Evolutionary conservation across 2,797 vertebrate genomes (phyloP).

Genomic region (Choloepus didactylus): DNA sequence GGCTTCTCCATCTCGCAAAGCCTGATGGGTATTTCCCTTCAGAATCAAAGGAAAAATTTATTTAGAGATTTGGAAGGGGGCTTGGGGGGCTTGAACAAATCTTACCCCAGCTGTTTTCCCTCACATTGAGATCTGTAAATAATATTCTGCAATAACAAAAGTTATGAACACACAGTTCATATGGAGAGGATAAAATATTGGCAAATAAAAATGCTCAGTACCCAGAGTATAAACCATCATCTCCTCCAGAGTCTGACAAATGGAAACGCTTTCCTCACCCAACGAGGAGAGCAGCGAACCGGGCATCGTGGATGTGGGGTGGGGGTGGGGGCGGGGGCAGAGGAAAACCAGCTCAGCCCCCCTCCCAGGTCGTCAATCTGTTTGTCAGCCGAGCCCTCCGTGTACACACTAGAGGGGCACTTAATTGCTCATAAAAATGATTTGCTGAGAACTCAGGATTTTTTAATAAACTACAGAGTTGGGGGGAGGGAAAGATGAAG

Average conservation of each 20-base stretch:
- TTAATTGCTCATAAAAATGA: slow-evolving; percentile 79
- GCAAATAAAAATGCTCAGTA: slow-evolving; percentile 65
- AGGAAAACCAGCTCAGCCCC: not conserved
- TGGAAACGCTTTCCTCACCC: not conserved
- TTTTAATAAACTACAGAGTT: slow-evolving; percentile 73
- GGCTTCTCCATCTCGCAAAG: not conserved
- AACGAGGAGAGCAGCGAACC: not conserved
- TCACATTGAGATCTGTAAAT: slow-evolving; percentile 64
- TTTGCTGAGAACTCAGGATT: slow-evolving; percentile 67
- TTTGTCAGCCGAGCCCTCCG: not conserved
- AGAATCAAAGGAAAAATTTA: not conserved
- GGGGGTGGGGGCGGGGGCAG: not conserved
- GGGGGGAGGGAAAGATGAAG: not conserved
- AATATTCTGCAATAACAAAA: slow-evolving; percentile 70
- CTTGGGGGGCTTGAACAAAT: not conserved
- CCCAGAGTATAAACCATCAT: not conserved
- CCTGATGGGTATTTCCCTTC: slow-evolving; percentile 18
- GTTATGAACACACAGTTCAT: slow-evolving; percentile 70
- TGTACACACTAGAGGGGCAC: not conserved
- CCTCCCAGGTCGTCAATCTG: not conserved
- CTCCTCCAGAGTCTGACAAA: slow-evolving; percentile 45
- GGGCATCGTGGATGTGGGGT: fast-evolving
- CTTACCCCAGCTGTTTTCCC: slow-evolving; percentile 54
- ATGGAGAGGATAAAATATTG: slow-evolving; percentile 74
- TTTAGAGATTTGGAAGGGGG: slow-evolving; percentile 22